Conservation (phyloP, 2,888 invertebrate genomes). For the Spialia ferax region DNA sequence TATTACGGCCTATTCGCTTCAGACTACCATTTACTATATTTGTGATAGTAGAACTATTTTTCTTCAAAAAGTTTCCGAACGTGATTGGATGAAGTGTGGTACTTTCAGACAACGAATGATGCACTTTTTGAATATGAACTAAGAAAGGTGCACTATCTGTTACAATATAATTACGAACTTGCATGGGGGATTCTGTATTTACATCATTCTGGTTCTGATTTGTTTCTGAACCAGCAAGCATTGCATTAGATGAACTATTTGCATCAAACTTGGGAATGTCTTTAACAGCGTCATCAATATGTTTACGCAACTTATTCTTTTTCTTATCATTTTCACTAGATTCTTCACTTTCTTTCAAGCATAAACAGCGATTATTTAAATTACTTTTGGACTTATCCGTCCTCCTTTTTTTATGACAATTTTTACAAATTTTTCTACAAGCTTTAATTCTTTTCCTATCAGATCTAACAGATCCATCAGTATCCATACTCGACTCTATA, state of each 20-base stretch:
- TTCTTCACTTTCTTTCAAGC: neutral
- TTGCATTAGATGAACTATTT: neutral
- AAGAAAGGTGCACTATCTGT: constrained; percentile 12
- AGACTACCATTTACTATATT: constrained; percentile 2
- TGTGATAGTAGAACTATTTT: neutral
- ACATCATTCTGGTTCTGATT: neutral
- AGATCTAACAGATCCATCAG: neutral
- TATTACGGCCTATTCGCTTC: constrained; percentile 4
- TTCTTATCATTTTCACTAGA: constrained; percentile 5
- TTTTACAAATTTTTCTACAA: neutral
- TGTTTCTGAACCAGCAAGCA: neutral
- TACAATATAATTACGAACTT: neutral
- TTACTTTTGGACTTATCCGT: constrained; percentile 2
- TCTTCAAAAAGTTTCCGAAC: constrained; percentile 6
- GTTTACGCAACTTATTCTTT: neutral
- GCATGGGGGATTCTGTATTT: neutral
- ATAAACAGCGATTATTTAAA: neutral
- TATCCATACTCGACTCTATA: neutral
- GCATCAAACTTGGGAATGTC: neutral
- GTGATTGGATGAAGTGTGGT: constrained; percentile 19
- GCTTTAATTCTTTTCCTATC: constrained; percentile 1
- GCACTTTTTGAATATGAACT: constrained; percentile 12
- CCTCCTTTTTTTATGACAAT: neutral
- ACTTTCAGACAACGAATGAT: constrained; percentile 1
- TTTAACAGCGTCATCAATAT: neutral